Conservation (phyloP, 2,113 vertebrate genomes). For the Grammomys dolichurus region DNA sequence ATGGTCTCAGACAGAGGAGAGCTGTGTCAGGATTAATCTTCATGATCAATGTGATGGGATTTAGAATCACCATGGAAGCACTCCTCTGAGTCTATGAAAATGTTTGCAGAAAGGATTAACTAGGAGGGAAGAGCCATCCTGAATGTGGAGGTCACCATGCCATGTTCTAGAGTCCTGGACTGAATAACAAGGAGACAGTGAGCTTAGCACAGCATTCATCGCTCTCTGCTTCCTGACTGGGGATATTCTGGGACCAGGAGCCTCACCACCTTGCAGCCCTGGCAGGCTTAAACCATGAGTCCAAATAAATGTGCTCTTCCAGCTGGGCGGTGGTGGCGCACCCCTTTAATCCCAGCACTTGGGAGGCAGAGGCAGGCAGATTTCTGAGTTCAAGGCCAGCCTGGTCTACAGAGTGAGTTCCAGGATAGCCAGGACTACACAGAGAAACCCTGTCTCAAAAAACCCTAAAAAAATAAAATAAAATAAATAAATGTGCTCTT, state of each 20-base stretch:
- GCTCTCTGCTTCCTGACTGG: not conserved
- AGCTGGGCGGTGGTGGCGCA: too few species aligned
- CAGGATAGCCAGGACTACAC: too few species aligned
- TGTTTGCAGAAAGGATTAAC: not conserved
- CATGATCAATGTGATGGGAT: not conserved
- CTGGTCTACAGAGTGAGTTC: too few species aligned
- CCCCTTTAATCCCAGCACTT: too few species aligned
- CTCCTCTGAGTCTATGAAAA: not conserved
- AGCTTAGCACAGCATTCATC: not conserved
- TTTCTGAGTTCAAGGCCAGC: too few species aligned
- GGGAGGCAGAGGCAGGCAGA: too few species aligned
- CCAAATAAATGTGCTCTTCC: not conserved
- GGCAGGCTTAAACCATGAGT: not conserved
- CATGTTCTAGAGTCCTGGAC: not conserved
- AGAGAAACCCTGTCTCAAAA: too few species aligned
- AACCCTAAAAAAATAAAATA: too few species aligned
- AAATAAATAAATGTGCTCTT: not conserved
- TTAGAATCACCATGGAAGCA: not conserved
- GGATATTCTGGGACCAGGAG: not conserved
- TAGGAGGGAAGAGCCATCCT: not conserved
- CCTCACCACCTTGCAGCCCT: not conserved
- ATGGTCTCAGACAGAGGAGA: not conserved
- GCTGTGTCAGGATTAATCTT: not conserved
- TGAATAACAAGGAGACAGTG: not conserved
- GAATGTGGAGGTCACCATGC: not conserved